Conservation (phyloP, 2,888 invertebrate genomes). For the Eupsilia transversa region DNA sequence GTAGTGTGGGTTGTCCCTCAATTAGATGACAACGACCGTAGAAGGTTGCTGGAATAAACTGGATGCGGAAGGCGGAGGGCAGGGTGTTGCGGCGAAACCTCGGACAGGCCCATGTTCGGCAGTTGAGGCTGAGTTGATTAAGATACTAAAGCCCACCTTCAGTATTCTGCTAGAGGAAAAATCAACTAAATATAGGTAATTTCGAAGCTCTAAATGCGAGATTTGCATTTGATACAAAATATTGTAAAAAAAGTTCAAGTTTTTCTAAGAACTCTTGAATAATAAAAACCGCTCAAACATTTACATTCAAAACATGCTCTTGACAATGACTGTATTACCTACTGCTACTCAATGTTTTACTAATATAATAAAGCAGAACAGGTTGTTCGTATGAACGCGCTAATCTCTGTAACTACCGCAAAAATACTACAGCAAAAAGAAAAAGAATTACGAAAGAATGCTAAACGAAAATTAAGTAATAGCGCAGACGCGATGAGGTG, state of each 20-base stretch:
- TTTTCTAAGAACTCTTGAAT: slow-evolving; percentile 1
- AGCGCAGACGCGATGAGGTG: too few species aligned
- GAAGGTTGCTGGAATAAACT: too few species aligned
- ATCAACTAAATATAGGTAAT: neutral
- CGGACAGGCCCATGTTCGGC: too few species aligned
- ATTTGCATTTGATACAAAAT: neutral
- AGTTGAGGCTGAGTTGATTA: too few species aligned
- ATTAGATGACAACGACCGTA: too few species aligned
- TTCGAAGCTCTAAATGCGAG: neutral
- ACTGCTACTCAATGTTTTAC: neutral
- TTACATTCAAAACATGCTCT: neutral
- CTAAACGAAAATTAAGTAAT: too few species aligned
- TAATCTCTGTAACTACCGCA: neutral
- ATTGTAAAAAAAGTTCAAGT: neutral
- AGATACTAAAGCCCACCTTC: neutral
- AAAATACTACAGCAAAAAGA: too few species aligned
- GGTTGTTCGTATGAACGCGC: neutral
- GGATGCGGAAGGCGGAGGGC: too few species aligned
- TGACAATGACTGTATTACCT: neutral
- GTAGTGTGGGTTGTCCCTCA: too few species aligned
- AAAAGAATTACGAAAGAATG: too few species aligned
- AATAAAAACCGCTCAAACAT: neutral
- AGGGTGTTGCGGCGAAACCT: too few species aligned
- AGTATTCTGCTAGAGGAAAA: neutral
- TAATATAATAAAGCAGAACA: neutral